A percentile compares a stretch with the other conserved stretches of the same genome.
Evolutionary conservation across 2,113 vertebrate genomes (phyloP).

Genomic region (Mystacornis crossleyi): DNA sequence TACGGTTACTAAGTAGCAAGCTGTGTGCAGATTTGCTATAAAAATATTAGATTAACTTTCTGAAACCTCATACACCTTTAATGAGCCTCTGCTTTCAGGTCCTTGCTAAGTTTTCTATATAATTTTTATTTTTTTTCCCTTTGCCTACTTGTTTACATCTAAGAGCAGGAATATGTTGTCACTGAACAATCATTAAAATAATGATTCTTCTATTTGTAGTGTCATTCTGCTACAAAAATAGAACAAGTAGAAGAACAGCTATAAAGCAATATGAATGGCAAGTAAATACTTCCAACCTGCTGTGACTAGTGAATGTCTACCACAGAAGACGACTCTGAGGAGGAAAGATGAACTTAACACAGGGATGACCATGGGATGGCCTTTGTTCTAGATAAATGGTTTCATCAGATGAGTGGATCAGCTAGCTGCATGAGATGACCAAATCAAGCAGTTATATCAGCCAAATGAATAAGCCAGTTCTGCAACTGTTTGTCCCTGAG

Average conservation of each 20-base stretch:
- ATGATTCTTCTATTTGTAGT: not conserved
- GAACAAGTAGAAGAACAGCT: not conserved
- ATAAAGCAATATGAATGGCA: not conserved
- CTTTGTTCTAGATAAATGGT: not conserved
- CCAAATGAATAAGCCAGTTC: not conserved
- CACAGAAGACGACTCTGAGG: rapidly evolving
- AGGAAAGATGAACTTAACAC: not conserved
- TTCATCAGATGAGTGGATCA: not conserved
- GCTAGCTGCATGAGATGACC: not conserved
- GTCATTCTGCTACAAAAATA: not conserved
- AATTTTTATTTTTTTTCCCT: not conserved
- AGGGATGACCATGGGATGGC: not conserved
- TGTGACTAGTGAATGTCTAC: not conserved
- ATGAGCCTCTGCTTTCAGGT: not conserved
- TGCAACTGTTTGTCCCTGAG: not conserved
- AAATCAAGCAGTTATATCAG: not conserved
- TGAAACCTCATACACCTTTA: not conserved
- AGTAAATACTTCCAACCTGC: not conserved
- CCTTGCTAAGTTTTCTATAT: not conserved
- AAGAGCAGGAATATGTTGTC: not conserved
- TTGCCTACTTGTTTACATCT: not conserved
- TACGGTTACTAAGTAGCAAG: not conserved
- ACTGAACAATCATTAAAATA: not conserved
- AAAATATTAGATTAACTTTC: not conserved
- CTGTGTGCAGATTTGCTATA: not conserved